Conservation (phyloP, 2,888 invertebrate species). For the Polyommatus iphigenia region DNA sequence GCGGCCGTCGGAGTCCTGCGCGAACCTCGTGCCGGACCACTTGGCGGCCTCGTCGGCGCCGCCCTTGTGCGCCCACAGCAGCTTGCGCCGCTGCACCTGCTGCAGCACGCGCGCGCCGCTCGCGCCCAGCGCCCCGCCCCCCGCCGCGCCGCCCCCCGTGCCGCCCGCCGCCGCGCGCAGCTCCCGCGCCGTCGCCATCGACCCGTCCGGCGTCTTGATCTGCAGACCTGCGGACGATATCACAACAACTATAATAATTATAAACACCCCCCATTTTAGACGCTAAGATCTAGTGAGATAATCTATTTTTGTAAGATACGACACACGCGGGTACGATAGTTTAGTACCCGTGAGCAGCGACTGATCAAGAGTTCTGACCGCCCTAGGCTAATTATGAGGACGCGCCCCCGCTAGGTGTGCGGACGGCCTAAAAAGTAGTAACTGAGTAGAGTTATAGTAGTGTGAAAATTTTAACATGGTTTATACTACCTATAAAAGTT, state of each 20-base stretch:
- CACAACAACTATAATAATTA: not conserved
- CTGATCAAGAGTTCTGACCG: no score
- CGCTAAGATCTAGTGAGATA: no score
- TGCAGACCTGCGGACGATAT: constrained; percentile 60
- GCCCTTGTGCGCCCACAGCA: constrained; percentile 93
- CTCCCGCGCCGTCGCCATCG: constrained; percentile 79
- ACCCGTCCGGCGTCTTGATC: constrained; percentile 76
- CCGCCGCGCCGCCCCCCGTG: constrained; percentile 57
- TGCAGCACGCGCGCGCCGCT: constrained; percentile 44
- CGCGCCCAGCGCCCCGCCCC: constrained; percentile 71
- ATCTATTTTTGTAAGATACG: no score
- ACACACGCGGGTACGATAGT: no score
- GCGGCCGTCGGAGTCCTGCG: constrained; percentile 94
- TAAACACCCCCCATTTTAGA: not conserved
- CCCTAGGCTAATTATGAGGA: no score
- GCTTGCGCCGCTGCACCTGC: constrained; percentile 78
- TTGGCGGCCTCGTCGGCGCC: constrained; percentile 76
- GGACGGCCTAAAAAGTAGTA: no score
- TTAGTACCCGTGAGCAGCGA: no score
- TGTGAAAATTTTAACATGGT: no score
- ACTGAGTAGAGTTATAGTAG: no score
- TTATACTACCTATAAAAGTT: no score
- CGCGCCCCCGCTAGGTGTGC: no score
- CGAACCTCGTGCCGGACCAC: constrained; percentile 93
- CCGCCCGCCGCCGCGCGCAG: constrained; percentile 74